phyloP scores from a whole-genome alignment of 2,113 vertebrate species.

The Potamarius usumacintae region DNA sequence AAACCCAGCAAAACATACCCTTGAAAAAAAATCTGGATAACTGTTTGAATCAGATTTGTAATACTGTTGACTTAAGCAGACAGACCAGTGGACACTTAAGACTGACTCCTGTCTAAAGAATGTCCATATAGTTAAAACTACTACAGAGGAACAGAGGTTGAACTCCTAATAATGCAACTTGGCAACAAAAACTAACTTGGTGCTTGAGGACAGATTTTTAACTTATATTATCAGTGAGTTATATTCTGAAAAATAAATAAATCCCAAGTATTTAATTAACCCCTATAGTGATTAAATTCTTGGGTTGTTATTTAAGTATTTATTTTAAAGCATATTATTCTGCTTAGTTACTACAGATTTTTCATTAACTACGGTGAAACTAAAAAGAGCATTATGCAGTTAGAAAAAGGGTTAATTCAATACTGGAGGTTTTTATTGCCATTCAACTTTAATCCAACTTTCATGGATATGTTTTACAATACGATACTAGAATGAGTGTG shows the following conservation, averaged over 20 bases:
- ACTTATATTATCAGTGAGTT: neutral
- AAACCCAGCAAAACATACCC: neutral
- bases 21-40: neutral
- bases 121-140: neutral
- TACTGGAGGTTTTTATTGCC: neutral
- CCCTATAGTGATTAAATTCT: neutral
- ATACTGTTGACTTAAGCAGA: neutral
- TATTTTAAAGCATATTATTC: neutral
- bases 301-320: neutral
- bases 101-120: neutral
- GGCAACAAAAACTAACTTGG: neutral
- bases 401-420: constrained; percentile 3
- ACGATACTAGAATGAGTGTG: neutral
- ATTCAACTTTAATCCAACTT: neutral
- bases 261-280: constrained; percentile 10
- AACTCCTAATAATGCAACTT: neutral
- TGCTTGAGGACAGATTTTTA: constrained; percentile 10
- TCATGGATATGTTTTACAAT: neutral
- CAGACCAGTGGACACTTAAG: neutral
- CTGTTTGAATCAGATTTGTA: neutral
- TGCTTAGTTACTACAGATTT: neutral
- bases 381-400: neutral
- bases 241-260: neutral
- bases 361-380: neutral
- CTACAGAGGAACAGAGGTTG: neutral